Percentiles rank a stretch among this genome's conserved stretches.
Conservation (phyloP, 2,113 vertebrate species). For the Pycnonotus jocosus region DNA sequence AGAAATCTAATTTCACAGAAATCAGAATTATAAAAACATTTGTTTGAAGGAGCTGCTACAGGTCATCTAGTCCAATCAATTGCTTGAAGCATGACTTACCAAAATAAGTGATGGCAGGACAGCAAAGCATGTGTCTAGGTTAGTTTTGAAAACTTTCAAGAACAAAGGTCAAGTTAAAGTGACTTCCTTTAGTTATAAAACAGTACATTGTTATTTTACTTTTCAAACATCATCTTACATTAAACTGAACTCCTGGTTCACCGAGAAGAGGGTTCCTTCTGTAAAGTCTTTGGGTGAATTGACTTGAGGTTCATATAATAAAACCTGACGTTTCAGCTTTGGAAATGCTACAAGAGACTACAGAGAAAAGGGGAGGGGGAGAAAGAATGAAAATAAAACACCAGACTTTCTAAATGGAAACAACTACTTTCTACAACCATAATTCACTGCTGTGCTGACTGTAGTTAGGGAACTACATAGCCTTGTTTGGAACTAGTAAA, state of each 20-base stretch:
- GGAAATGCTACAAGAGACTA: constrained; percentile 99
- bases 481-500: not conserved
- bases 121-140: not conserved
- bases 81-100: not conserved
- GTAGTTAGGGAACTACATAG: not conserved
- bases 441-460: not conserved
- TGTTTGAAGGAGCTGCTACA: not conserved
- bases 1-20: not conserved
- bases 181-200: not conserved
- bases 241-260: constrained; percentile 99
- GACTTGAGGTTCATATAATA: constrained; percentile 94
- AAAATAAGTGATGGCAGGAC: not conserved
- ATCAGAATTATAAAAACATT: not conserved
- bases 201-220: not conserved
- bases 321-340: constrained; percentile 97
- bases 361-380: constrained; percentile 7
- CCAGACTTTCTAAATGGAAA: constrained; percentile 11
- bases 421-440: not conserved
- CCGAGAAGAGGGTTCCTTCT: constrained; percentile 96
- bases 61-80: not conserved
- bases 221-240: constrained; percentile 83
- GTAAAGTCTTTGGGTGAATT: constrained; percentile 99
- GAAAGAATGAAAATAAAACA: constrained; percentile 52
- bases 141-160: not conserved
- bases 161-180: not conserved